Conservation (phyloP, 1,140 invertebrate genomes). For the Heliconius nattereri region DNA sequence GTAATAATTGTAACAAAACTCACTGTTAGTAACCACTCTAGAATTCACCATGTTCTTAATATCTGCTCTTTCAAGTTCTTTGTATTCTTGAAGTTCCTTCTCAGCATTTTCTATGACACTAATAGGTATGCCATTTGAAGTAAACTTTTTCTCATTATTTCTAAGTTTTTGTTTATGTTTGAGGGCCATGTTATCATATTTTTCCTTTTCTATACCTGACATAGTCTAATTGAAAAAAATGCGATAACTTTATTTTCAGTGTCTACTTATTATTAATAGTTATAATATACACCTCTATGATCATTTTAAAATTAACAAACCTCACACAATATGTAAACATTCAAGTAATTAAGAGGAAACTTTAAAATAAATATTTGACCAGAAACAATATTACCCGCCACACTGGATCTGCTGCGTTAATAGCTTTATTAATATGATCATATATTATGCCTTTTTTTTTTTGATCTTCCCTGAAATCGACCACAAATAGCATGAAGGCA, state of each 20-base stretch:
- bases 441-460: constrained; percentile 62
- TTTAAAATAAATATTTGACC: neutral
- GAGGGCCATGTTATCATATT: constrained; percentile 61
- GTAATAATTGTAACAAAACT: neutral
- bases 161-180: constrained; percentile 51
- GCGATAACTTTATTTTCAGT: neutral
- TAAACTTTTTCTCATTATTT: constrained; percentile 52
- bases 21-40: constrained; percentile 41
- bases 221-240: neutral
- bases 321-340: too few relatives aligned
- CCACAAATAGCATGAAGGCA: constrained; percentile 76
- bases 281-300: neutral
- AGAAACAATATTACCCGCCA: constrained; percentile 56
- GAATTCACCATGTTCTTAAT: constrained; percentile 59
- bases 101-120: constrained; percentile 51
- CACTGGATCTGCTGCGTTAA: constrained; percentile 57
- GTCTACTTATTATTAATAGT: neutral
- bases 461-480: constrained; percentile 68
- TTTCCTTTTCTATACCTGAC: constrained; percentile 37
- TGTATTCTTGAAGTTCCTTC: constrained; percentile 45
- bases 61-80: constrained; percentile 53
- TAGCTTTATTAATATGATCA: constrained; percentile 58
- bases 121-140: constrained; percentile 54
- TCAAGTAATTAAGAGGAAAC: too few relatives aligned
- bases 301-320: too few relatives aligned